These are phyloP conservation scores for Brachypodius melanocephalos DNA, from an alignment of 2,113 vertebrate species.

Conservation along the genomic window DNA sequence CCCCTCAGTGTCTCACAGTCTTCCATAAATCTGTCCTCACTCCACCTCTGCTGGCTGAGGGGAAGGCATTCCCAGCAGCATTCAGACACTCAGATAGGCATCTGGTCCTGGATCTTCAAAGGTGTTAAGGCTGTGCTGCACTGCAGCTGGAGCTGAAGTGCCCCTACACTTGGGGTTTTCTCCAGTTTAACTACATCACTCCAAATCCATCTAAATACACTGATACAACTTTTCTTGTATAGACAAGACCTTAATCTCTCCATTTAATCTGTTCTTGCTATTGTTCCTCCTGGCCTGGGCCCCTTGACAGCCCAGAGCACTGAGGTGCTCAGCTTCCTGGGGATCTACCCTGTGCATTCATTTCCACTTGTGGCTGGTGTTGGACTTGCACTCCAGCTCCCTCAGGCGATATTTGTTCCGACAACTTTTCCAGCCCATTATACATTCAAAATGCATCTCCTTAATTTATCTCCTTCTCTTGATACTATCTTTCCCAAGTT, in stretches of 20 bases:
- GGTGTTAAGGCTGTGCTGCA: background rate
- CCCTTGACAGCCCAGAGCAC: background rate
- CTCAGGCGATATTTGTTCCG: background rate
- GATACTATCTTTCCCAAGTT: background rate
- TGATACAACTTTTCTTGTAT: slow-evolving; percentile 45
- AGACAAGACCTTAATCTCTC: slow-evolving; percentile 57
- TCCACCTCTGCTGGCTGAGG: background rate
- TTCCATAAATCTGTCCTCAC: background rate
- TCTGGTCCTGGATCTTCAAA: background rate
- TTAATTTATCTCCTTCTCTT: slow-evolving; percentile 9
- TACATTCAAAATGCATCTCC: background rate
- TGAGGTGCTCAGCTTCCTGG: background rate
- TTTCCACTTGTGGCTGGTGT: background rate
- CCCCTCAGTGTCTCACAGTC: fast-evolving
- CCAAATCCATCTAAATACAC: slow-evolving; percentile 34
- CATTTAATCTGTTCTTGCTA: background rate
- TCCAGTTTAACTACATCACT: slow-evolving; percentile 20
- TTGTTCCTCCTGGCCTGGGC: slow-evolving; percentile 1
- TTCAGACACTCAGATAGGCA: background rate
- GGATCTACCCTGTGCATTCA: background rate
- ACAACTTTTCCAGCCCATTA: background rate
- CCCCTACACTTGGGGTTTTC: background rate
- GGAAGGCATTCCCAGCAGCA: background rate
- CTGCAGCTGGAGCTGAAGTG: background rate
- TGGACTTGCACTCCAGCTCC: background rate